Evolutionary conservation across 1,140 invertebrate genomes (phyloP), one percentile per base, ranked within the genome.

Genomic region (Ceratitis capitata): DNA sequence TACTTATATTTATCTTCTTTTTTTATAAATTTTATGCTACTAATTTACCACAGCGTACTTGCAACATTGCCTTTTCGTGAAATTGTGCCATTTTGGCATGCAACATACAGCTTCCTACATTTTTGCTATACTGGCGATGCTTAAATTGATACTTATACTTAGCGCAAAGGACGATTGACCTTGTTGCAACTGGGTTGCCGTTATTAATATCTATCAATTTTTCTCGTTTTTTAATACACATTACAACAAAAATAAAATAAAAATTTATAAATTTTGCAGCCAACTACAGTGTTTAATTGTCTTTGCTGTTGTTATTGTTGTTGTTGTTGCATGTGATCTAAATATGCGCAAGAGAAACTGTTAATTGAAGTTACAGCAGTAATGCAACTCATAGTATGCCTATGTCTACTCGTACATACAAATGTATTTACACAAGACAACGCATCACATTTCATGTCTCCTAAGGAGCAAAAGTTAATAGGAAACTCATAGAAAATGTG

Each of bases 401-500:
- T n/a, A n/a, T n/a, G n/a, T n/a, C n/a, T n/a, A n/a, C n/a, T 45
- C 23, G 61, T 32, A 29, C 16, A 69, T 32, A 69, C 4, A 56
- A 12, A 51, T 19, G 29, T 12, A 64, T n/a, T n/a, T 26, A 64
- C 1, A 23, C 58, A 14, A 14, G 29, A n/a, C 69, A 78, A 47
- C 69, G 39, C 69, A 78, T 47, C 69, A 23, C 69, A 78, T 78
- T 78, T 78, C 69, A 78, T 78, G 39, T 32, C 69, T 19, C 39
- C 69, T 78, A 78, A 78, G 39, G 69, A 78, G 69, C 42, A 78
- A 78, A 78, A 78, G 69, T 78, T 78, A 78, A 78, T 78, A 78
- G 69, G 69, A 78, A 45, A 78, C 69, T 78, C 69, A 78, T 78
- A 78, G 69, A 78, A 78, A 78, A 78, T 45, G 69, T 78, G 39